Percentiles rank a stretch among this genome's conserved stretches.
Evolutionary conservation across 2,113 vertebrate genomes (phyloP).

Genomic region (Neodon shergylaensis): DNA sequence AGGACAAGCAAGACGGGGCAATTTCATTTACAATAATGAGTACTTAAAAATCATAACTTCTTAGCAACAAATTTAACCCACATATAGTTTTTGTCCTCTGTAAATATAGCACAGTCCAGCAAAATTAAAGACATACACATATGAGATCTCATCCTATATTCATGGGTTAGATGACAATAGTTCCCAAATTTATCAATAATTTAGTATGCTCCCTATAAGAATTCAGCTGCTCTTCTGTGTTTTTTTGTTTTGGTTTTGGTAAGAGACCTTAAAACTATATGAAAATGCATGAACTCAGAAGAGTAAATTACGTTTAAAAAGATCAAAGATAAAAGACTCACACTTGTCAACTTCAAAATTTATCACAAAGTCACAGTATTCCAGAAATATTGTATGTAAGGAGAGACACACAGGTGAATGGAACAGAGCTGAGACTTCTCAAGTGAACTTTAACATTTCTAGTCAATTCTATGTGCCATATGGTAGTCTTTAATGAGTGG

Average conservation of each 20-base stretch:
- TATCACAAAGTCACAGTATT: neutral
- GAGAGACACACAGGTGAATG: neutral
- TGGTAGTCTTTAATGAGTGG: conserved; percentile 25
- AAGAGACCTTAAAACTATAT: conserved; percentile 38
- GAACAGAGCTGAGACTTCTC: neutral
- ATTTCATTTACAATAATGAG: neutral
- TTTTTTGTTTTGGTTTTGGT: neutral
- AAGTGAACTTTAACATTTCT: no score
- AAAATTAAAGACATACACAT: neutral
- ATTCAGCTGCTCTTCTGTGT: neutral
- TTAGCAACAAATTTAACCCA: neutral
- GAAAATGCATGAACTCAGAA: conserved; percentile 40
- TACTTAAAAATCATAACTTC: no score
- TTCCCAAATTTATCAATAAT: neutral
- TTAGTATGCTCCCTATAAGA: neutral
- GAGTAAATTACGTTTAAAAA: neutral
- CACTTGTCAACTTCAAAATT: neutral
- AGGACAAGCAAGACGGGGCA: no score
- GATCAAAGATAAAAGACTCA: neutral
- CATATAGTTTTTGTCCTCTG: neutral
- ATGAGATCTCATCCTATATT: neutral
- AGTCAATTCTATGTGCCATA: neutral
- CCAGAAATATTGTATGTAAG: neutral
- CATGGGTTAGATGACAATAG: neutral
- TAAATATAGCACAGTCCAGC: neutral